phyloP scores from a whole-genome alignment of 2,888 invertebrate species.

The Machimus atricapillus region DNA sequence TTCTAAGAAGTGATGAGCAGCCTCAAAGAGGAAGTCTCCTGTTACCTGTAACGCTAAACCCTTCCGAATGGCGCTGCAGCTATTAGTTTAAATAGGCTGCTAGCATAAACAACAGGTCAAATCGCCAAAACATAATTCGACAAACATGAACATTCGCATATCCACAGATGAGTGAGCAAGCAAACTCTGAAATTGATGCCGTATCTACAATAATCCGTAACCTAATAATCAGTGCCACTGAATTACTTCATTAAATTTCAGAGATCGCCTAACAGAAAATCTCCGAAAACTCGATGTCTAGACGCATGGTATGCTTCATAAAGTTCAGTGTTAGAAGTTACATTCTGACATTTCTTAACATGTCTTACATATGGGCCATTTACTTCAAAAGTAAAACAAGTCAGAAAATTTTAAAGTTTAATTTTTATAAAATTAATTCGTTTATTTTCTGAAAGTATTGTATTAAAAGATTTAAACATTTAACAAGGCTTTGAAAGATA shows the following conservation, averaged over 20 bases:
- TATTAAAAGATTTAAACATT: too few relatives aligned
- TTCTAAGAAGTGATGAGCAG: constrained; percentile 10
- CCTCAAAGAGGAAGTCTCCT: constrained; percentile 26
- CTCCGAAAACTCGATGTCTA: background rate
- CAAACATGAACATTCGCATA: background rate
- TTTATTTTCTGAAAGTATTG: too few relatives aligned
- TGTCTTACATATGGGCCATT: background rate
- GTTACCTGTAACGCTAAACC: constrained; percentile 19
- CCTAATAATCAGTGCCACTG: background rate
- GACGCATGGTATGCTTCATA: too few relatives aligned
- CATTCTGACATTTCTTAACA: background rate
- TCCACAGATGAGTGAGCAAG: background rate
- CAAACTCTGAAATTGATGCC: background rate
- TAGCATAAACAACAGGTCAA: background rate
- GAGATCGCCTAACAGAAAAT: background rate
- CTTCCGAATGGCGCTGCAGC: background rate
- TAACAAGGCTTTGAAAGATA: too few relatives aligned
- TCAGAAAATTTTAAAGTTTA: too few relatives aligned
- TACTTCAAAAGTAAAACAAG: too few relatives aligned
- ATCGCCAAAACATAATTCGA: background rate
- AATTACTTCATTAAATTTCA: background rate
- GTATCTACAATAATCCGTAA: background rate
- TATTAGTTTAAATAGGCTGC: background rate
- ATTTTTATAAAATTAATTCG: too few relatives aligned
- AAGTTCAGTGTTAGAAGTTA: background rate